Evolutionary conservation across 1,140 invertebrate species (phyloP), one percentile per base, ranked within the genome.

Genomic region (Calycopis cecrops): DNA sequence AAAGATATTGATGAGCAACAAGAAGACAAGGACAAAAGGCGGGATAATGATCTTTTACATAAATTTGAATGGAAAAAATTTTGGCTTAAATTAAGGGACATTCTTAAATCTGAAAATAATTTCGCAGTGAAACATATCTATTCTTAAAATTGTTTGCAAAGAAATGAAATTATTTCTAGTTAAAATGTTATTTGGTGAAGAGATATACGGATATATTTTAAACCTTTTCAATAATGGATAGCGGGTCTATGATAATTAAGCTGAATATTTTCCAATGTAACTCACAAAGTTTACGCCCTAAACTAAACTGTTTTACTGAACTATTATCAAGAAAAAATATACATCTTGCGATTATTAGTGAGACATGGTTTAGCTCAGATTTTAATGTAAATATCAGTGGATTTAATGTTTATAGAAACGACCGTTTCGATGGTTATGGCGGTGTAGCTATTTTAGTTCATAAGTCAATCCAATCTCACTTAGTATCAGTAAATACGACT

Each of bases 391-490:
- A 55, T 37, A 35, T 71, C 14, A 60, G 16, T 10, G 44, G 33
- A 8, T 63, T 62, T 55, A 63, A 65, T 52, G 42, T 62, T 1
- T 65, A 52, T 33, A 58, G 64, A 21, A 40, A 40, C 10, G 64
- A 70, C 34, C 18, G 60, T 35, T 3, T 12, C 9, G 62, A 70
- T 21, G 53, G 49, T n/a, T 67, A 67, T 44, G 65, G 65, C 1
- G 65, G 65, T 0, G 59, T 71, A 14, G 68, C 67, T 1, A 55
- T 67, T 21, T 17, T 63, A n/a, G 17, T 35, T 2, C 65, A 71
- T 60, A 63, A 60, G 35, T 67, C 65, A 2, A 49, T 65, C 14
- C 53, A 55, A 51, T 18, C 62, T 17, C 2, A 28, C 21, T 2
- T 28, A 28, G 21, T 28, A 28, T 28, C 21, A 3, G 21, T 28